Conservation (phyloP, 2,888 invertebrate species). For the Brenthis ino region DNA sequence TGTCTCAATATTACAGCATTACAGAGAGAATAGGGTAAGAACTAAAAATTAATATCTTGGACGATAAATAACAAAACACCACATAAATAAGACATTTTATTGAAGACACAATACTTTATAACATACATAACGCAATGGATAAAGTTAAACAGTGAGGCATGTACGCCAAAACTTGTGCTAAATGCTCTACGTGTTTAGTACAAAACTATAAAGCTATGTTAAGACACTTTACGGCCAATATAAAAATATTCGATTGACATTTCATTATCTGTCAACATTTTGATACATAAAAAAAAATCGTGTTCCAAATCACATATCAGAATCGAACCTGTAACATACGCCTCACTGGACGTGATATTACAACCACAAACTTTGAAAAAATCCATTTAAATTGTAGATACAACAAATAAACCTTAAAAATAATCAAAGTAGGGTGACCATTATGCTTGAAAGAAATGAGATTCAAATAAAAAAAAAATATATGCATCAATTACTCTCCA, state of each 20-base stretch:
- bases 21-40: too few relatives aligned
- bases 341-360: background rate
- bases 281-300: background rate
- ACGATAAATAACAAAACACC: slow-evolving; percentile 32
- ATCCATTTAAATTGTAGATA: background rate
- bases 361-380: background rate
- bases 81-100: slow-evolving; percentile 62
- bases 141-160: slow-evolving; percentile 47
- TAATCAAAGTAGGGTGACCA: background rate
- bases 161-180: slow-evolving; percentile 48
- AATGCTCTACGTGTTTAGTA: slow-evolving; percentile 32
- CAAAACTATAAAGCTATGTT: slow-evolving; percentile 13
- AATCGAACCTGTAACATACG: slow-evolving; percentile 2
- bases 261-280: background rate
- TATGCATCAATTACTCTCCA: too few relatives aligned
- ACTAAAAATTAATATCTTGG: too few relatives aligned
- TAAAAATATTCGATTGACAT: slow-evolving; percentile 25
- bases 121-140: slow-evolving; percentile 67
- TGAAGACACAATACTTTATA: slow-evolving; percentile 76
- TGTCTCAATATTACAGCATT: too few relatives aligned
- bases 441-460: too few relatives aligned
- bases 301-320: background rate
- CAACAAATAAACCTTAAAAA: background rate
- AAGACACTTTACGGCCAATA: slow-evolving; percentile 34
- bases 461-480: background rate